Conservation (phyloP, 2,888 invertebrate species). For the Dorcus hopei region DNA sequence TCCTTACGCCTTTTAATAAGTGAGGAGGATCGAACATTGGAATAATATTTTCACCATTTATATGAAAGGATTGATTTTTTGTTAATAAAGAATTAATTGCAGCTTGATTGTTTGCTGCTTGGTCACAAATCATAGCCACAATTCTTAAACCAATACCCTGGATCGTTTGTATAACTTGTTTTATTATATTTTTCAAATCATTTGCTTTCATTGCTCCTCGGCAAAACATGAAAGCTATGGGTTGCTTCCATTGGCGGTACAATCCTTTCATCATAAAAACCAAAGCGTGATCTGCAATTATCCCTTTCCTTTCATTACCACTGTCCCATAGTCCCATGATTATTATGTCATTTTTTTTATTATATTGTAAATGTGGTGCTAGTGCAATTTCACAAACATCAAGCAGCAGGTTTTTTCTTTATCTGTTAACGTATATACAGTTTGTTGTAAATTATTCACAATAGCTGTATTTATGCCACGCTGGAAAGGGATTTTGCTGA, state of each 20-base stretch:
- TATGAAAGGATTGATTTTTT: too few relatives aligned
- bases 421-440: neutral
- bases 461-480: conserved; percentile 10
- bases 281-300: conserved; percentile 9
- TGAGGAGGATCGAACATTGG: too few relatives aligned
- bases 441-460: conserved; percentile 1
- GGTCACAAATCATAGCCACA: too few relatives aligned
- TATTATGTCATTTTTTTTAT: conserved; percentile 9
- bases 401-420: neutral
- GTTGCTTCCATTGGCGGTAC: conserved; percentile 14
- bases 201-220: conserved; percentile 1
- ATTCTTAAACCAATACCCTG: too few relatives aligned
- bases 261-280: conserved; percentile 17
- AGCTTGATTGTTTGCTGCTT: too few relatives aligned
- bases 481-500: conserved; percentile 6
- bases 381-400: conserved; percentile 15
- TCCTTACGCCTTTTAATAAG: too few relatives aligned
- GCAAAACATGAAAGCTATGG: conserved; percentile 9
- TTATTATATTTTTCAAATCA: too few relatives aligned
- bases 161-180: too few relatives aligned
- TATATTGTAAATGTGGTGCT: conserved; percentile 3
- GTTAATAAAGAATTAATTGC: too few relatives aligned
- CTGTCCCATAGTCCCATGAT: conserved; percentile 10
- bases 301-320: neutral
- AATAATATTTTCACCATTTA: too few relatives aligned